These are phyloP conservation scores for Chrosomus eos DNA, from an alignment of 2,797 vertebrate species.

Conservation along the genomic window DNA sequence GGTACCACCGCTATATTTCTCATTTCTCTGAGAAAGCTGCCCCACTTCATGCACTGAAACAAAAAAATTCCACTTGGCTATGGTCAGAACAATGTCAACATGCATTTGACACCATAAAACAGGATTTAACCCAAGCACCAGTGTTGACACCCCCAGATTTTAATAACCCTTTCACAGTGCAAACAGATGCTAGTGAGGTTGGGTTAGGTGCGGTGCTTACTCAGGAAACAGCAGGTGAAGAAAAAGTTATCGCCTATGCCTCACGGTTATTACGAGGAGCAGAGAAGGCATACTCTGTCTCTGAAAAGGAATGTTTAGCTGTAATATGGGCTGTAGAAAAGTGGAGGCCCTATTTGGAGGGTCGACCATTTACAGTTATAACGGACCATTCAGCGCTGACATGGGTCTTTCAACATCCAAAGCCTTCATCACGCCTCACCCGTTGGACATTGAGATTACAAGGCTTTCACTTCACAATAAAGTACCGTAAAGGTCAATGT, in stretches of 20 bases:
- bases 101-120: not conserved
- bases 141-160: not conserved
- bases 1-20: not conserved
- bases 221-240: not conserved
- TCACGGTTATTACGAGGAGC: not conserved
- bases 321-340: not conserved
- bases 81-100: not conserved
- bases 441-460: not conserved
- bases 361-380: not conserved
- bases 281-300: not conserved
- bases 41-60: not conserved
- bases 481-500: not conserved
- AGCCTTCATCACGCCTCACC: not conserved
- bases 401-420: not conserved
- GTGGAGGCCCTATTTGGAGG: not conserved
- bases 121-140: not conserved
- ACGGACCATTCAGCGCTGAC: not conserved
- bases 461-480: not conserved
- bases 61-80: not conserved
- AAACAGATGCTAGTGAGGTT: not conserved
- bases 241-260: not conserved
- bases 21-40: not conserved
- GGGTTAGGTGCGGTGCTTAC: not conserved
- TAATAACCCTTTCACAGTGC: not conserved
- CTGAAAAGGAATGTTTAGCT: not conserved